Evolutionary conservation across 2,113 vertebrate species (phyloP).

Genomic region (human): DNA sequence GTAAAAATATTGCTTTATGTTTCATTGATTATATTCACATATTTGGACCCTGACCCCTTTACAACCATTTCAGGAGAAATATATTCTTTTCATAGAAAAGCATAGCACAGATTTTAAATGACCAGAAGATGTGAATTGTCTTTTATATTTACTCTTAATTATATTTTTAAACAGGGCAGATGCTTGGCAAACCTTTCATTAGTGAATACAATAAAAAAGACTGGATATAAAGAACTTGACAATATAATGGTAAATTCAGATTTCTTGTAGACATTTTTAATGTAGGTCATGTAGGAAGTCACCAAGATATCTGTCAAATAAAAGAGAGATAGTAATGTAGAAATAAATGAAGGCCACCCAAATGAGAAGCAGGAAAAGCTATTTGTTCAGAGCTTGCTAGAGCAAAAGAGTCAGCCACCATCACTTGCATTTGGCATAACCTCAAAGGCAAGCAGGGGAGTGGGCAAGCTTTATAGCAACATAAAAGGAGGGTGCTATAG

Average conservation of each 20-base stretch:
- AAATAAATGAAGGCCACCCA: constrained; percentile 44
- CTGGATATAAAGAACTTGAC: constrained; percentile 37
- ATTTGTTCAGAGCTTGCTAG: neutral
- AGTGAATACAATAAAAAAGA: constrained; percentile 30
- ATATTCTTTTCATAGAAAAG: constrained; percentile 32
- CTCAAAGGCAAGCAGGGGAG: neutral
- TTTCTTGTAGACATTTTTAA: constrained; percentile 44
- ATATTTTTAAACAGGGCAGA: constrained; percentile 40
- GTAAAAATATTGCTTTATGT: constrained; percentile 12
- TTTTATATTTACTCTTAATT: constrained; percentile 51
- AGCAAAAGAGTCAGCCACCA: neutral
- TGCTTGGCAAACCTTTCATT: constrained; percentile 40
- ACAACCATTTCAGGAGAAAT: constrained; percentile 18
- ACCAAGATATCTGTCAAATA: neutral
- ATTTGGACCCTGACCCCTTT: neutral
- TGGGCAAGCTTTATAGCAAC: neutral
- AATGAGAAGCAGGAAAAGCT: neutral
- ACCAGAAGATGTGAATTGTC: neutral
- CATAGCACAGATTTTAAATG: constrained; percentile 3
- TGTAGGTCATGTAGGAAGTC: constrained; percentile 5
- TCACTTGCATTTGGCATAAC: neutral
- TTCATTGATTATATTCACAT: constrained; percentile 22
- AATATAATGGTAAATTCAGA: constrained; percentile 55
- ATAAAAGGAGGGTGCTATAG: neutral
- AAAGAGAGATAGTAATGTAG: neutral